Percentiles rank a stretch among this genome's conserved stretches.
phyloP scores from a whole-genome alignment of 2,888 invertebrate species.

The Amaurobius ferox region DNA sequence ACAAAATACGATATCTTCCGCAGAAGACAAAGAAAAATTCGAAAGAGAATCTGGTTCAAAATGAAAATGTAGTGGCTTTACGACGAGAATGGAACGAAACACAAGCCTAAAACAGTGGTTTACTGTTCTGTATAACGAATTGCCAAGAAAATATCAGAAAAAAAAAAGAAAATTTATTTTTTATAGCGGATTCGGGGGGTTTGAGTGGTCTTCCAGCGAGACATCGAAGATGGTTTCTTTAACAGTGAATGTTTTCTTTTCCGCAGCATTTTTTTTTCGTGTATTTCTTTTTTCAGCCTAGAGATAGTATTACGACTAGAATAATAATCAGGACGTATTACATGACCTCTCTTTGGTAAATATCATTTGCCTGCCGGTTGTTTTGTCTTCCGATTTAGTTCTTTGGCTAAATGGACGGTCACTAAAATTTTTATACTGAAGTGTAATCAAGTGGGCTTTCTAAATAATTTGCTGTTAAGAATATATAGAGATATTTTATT shows the following conservation, averaged over 20 bases:
- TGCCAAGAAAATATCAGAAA: constrained; percentile 42
- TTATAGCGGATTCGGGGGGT: constrained; percentile 9
- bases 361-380: not conserved
- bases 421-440: no score
- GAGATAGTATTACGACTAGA: constrained; percentile 42
- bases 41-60: constrained; percentile 23
- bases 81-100: constrained; percentile 29
- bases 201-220: constrained; percentile 1
- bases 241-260: constrained; percentile 8
- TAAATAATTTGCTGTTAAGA: no score
- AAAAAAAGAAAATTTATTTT: constrained; percentile 35
- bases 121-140: constrained; percentile 61
- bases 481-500: no score
- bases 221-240: constrained; percentile 38
- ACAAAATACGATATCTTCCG: no score
- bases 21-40: no score
- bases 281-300: not conserved
- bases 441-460: no score
- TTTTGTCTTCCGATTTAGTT: not conserved
- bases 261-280: not conserved
- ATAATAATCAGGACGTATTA: constrained; percentile 49
- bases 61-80: constrained; percentile 1
- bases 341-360: constrained; percentile 11
- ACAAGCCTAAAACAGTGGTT: constrained; percentile 59
- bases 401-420: no score